A percentile compares a stretch with the other conserved stretches of the same genome.
These are phyloP conservation scores for Psittacula echo DNA, from an alignment of 2,797 vertebrate genomes.

Conservation along the genomic window DNA sequence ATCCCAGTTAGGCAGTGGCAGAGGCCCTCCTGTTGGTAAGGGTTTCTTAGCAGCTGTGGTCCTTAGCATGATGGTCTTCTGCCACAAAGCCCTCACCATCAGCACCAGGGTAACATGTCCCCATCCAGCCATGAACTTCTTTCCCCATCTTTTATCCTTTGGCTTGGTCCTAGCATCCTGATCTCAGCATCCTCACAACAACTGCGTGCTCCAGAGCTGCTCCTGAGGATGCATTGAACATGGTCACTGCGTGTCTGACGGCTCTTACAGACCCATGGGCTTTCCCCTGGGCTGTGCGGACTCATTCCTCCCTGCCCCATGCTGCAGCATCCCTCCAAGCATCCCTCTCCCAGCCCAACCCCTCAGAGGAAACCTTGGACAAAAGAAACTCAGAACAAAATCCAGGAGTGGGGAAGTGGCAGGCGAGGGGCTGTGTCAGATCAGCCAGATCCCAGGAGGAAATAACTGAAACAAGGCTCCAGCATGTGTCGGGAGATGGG, in stretches of 20 bases:
- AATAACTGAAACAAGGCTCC: conserved; percentile 28
- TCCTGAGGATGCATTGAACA: background rate
- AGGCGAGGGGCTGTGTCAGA: background rate
- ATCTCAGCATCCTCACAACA: accelerated
- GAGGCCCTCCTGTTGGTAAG: accelerated
- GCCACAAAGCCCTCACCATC: background rate
- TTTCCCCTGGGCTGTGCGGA: background rate
- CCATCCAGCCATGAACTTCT: background rate
- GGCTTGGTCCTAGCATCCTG: too few relatives aligned
- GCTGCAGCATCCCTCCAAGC: background rate
- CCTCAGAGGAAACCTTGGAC: background rate
- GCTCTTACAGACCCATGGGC: background rate
- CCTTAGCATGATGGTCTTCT: background rate
- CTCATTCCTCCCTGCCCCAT: accelerated
- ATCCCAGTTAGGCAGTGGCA: background rate
- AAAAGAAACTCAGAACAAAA: conserved; percentile 33
- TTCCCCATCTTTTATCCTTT: background rate
- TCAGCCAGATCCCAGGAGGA: background rate
- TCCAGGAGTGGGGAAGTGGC: background rate
- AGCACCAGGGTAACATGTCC: background rate
- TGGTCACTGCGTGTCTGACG: accelerated
- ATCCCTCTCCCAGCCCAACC: background rate
- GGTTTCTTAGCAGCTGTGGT: background rate
- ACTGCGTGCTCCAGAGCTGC: background rate
- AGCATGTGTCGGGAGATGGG: background rate